Percentiles rank a stretch among this genome's conserved stretches.
phyloP scores from a whole-genome alignment of 2,113 vertebrate genomes.

The Cyphomyrus plagiostoma region DNA sequence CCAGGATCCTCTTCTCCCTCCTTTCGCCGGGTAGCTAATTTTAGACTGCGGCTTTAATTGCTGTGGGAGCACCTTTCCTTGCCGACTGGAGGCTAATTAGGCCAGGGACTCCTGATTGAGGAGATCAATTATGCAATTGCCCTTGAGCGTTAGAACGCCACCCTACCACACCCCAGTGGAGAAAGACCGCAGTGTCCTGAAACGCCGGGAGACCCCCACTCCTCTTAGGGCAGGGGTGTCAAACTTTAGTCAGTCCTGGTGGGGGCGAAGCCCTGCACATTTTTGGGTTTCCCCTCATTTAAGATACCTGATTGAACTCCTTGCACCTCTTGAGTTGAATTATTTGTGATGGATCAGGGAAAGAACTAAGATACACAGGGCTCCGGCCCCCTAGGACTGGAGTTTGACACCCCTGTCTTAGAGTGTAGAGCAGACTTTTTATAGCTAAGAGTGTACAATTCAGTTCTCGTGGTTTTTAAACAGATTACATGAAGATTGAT shows the following conservation, averaged over 20 bases:
- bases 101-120: conserved; percentile 31
- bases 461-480: neutral
- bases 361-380: too few relatives aligned
- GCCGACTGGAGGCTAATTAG: conserved; percentile 40
- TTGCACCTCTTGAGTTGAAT: too few relatives aligned
- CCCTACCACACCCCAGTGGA: neutral
- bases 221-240: neutral
- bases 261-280: too few relatives aligned
- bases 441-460: neutral
- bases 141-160: neutral
- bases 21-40: conserved; percentile 27
- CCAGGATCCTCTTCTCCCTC: neutral
- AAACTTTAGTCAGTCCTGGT: too few relatives aligned
- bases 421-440: neutral
- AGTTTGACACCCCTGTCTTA: too few relatives aligned
- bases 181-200: neutral
- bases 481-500: neutral
- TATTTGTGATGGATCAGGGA: too few relatives aligned
- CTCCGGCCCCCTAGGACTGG: too few relatives aligned
- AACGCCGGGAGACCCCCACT: neutral
- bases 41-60: conserved; percentile 39
- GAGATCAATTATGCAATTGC: conserved; percentile 25
- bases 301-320: too few relatives aligned
- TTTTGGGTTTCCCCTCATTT: too few relatives aligned
- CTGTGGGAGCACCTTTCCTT: conserved; percentile 21